Base-by-base conservation (phyloP, 2,888 invertebrate genomes). In the Dioctria rufipes region DNA sequence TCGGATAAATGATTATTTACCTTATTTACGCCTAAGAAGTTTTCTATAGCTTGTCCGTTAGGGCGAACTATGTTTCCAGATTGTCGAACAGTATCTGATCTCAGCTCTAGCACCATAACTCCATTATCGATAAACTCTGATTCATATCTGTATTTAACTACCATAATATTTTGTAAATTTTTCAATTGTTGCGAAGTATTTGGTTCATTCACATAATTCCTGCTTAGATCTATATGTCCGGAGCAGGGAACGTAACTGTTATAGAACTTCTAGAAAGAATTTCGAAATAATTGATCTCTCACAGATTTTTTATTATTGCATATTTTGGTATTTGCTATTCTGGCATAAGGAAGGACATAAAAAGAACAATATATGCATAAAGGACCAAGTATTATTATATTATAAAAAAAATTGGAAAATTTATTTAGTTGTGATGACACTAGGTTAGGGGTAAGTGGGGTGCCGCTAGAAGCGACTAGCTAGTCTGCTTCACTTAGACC, bases 1-100 rank as follows among this genome's bases (percentile, higher is more conserved):
- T 25, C 25, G 25, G 25, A 25, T 25, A 25, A 25, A 25, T 25
- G 25, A 2, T 25, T 25, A 25, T 25, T 25, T 86, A 95, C 96
- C 92, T 99, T 99, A 88, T 99, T 98, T 11, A 99, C 98, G 65
- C 98, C 96, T 75, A 98, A 91, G 88, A 98, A 98, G 89, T 98
- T 96, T 84, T 95, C 95, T 86, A 98, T 97, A 13, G 94, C 93
- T 84, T 94, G 93, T 6, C 98, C 98, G 86, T 95, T 95, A 0
- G 96, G 94, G 81, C 98, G 90, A 0, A 95, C 92, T 25, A 25
- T 92, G 87, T 98, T 96, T 0, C 98, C 98, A 0, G 97, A 96
- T 82, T 97, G 95, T 86, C 94, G 92, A 0, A 99, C 99, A 0
- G 99, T 99, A 86, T 99, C 99, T 0, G 99, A 99, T 79, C 99